Conservation (phyloP, 2,113 vertebrate genomes). For the Stegastes partitus region DNA sequence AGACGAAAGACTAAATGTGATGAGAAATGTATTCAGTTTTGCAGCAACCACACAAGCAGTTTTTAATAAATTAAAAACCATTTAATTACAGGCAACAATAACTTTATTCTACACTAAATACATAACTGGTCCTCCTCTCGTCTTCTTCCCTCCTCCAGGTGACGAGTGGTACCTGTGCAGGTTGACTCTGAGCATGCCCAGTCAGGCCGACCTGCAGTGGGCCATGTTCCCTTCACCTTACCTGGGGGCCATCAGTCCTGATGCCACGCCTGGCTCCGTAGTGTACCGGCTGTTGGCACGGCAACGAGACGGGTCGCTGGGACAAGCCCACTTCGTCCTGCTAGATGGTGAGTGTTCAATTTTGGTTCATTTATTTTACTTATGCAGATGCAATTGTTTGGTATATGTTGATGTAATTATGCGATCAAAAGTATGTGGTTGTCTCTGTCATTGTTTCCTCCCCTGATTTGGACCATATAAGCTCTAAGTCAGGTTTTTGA, state of each 20-base stretch:
- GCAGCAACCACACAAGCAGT: no score
- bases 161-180: conserved; percentile 90
- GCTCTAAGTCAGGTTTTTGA: no score
- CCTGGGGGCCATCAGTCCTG: conserved; percentile 85
- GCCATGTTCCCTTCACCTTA: conserved; percentile 90
- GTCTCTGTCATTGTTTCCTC: no score
- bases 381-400: not conserved
- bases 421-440: no score
- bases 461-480: no score
- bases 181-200: conserved; percentile 83
- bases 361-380: not conserved
- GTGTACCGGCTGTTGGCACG: conserved; percentile 85
- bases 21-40: not conserved
- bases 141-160: conserved; percentile 76
- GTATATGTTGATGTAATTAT: not conserved
- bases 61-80: no score
- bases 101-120: not conserved
- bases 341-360: conserved; percentile 82
- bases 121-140: not conserved
- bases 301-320: conserved; percentile 64
- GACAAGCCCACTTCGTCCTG: conserved; percentile 83
- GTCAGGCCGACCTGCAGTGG: conserved; percentile 88
- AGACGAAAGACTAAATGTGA: not conserved
- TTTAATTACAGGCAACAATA: not conserved
- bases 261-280: conserved; percentile 81